Evolutionary conservation across 2,888 invertebrate genomes (phyloP).

Genomic region (Seira sanloemensis): DNA sequence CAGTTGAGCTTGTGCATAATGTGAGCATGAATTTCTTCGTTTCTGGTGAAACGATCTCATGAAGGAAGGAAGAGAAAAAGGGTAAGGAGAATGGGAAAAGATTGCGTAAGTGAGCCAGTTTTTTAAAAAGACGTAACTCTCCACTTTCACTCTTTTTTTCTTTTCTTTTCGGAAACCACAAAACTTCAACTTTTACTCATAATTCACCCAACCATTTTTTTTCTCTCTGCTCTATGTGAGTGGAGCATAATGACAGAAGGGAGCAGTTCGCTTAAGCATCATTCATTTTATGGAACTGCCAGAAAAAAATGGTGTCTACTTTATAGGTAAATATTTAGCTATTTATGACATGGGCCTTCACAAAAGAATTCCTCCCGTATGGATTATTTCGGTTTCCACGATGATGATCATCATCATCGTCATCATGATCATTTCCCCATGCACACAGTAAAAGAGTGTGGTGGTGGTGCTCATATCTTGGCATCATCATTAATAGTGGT

Average conservation of each 20-base stretch:
- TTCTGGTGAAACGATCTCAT: slow-evolving; percentile 36
- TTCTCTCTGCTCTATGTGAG: not conserved
- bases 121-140: not conserved
- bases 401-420: too few relatives aligned
- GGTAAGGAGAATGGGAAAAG: not conserved
- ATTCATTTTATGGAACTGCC: not conserved
- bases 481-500: slow-evolving; percentile 64
- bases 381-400: slow-evolving; percentile 59
- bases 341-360: not conserved
- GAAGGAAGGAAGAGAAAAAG: slow-evolving; percentile 11
- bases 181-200: too few relatives aligned
- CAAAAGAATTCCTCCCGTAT: not conserved
- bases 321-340: not conserved
- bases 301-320: not conserved
- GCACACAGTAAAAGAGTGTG: too few relatives aligned
- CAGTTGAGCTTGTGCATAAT: slow-evolving; percentile 25
- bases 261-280: not conserved
- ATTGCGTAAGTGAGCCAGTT: not conserved
- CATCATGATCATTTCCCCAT: slow-evolving; percentile 63
- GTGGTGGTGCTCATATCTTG: slow-evolving; percentile 62
- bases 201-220: too few relatives aligned
- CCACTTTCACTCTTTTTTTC: too few relatives aligned
- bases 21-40: slow-evolving; percentile 30
- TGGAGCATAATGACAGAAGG: not conserved
- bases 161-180: too few relatives aligned